Evolutionary conservation across 2,888 invertebrate species (phyloP).

Genomic region (Petrolisthes manimaculis): DNA sequence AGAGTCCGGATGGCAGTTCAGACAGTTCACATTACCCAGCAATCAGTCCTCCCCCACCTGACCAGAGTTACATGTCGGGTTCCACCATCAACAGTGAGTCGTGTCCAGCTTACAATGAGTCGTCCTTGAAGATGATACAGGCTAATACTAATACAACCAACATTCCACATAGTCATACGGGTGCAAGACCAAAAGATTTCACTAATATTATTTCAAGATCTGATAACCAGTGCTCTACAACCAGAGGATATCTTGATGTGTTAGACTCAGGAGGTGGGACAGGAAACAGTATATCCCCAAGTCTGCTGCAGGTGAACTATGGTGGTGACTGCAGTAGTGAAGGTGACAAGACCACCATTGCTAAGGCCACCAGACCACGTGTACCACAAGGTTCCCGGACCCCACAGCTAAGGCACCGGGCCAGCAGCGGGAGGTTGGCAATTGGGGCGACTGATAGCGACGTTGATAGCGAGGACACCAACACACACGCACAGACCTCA

Average conservation of each 20-base stretch:
- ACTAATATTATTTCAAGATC: not conserved
- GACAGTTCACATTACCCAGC: conserved; percentile 43
- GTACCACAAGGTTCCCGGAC: conserved; percentile 14
- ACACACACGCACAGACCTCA: conserved; percentile 3
- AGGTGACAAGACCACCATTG: not conserved
- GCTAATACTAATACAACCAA: not conserved
- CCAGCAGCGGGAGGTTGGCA: conserved; percentile 22
- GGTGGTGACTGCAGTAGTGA: conserved; percentile 35
- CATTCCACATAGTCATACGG: conserved; percentile 22
- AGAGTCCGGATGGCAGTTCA: conserved; percentile 55
- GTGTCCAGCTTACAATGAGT: not conserved
- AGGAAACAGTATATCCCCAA: conserved; percentile 43
- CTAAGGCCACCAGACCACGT: not conserved
- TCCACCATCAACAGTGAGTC: conserved; percentile 2
- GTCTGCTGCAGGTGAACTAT: conserved; percentile 52
- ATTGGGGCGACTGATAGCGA: conserved; percentile 36
- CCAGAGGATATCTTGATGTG: not conserved
- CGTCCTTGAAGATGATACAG: not conserved
- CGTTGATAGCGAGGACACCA: conserved; percentile 48
- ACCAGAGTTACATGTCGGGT: conserved; percentile 4
- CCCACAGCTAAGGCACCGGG: conserved; percentile 24
- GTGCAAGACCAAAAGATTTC: conserved; percentile 51
- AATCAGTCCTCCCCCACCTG: conserved; percentile 42
- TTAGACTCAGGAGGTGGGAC: conserved; percentile 32
- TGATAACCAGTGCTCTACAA: not conserved